Evolutionary conservation across 2,113 vertebrate species (phyloP), one percentile per base, ranked within the genome.

Genomic region (Polypterus senegalus): DNA sequence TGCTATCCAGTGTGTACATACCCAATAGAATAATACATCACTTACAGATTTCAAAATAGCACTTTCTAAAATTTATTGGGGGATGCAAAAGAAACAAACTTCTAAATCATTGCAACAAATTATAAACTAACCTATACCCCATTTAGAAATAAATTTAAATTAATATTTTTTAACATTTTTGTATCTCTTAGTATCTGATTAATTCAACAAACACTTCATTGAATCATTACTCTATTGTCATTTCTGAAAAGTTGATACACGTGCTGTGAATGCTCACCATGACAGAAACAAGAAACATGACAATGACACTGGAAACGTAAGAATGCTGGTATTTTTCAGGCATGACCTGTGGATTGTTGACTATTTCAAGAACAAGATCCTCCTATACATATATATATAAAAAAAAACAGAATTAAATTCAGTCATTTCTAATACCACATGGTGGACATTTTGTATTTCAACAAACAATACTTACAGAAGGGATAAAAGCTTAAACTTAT

Each of bases 301-400:
- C 74, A 4, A 85, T 0, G 1, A 67, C 69, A 72, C 81, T 94
- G 52, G 64, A 76, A 1, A 83, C 1, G 72, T 90, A 97, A 1
- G 92, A 94, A 69, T 97, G 91, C 49, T 67, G 65, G 65, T 88
- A 83, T 1, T 0, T 4, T 54, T 1, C 79, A 0, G 79, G 71
- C 0, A 63, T 1, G 2, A 82, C 83, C 11, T 79, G 27, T 0
- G 75, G 57, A 7, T 86, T 65, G 49, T 83, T 89, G 59, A 94
- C 82, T 61, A 94, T 75, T 8, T 86, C 73, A 60, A 97, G 57
- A 2, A 87, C 88, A 65, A 98, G 71, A 49, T 95, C 92, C 70
- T 98, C 94, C 94, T 98, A 56, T 0, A 60, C 3, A n/a, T 8
- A 27, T 54, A 70, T 10, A 5, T n/a, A n/a, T n/a, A n/a, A 6